A percentile compares a stretch with the other conserved stretches of the same genome.
Conservation (phyloP, 2,113 vertebrate genomes). For the Donacobius atricapilla region DNA sequence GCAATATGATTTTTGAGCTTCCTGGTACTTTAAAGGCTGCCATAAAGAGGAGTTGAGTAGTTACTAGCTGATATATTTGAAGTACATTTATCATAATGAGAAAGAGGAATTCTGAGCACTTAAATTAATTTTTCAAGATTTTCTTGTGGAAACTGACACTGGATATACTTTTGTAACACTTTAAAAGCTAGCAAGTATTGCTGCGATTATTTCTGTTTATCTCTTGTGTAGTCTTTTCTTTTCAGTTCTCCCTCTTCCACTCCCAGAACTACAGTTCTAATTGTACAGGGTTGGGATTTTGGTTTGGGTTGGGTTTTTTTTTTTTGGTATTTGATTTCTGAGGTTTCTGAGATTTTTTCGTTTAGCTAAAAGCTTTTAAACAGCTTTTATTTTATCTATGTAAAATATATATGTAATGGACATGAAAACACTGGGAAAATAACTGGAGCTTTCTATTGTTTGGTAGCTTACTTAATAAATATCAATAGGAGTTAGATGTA, state of each 20-base stretch:
- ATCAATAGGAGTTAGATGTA: not conserved
- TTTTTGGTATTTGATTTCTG: not conserved
- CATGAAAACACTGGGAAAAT: not conserved
- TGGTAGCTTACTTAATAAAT: not conserved
- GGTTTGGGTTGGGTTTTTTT: not conserved
- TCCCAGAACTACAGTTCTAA: not conserved
- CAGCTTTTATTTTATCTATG: not conserved
- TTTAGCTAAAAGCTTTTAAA: not conserved
- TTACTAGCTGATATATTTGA: not conserved
- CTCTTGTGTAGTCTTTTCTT: not conserved
- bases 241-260: not conserved
- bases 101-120: not conserved
- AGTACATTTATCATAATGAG: not conserved
- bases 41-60: not conserved
- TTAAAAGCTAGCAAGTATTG: not conserved
- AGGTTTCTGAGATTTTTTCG: not conserved
- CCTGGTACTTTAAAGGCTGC: not conserved
- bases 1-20: not conserved
- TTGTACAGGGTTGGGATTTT: not conserved
- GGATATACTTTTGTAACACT: not conserved
- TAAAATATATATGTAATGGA: not conserved
- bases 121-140: not conserved
- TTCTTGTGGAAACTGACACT: not conserved
- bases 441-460: not conserved
- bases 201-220: slow-evolving; percentile 3